These are phyloP conservation scores for Phalacrocorax carbo DNA, from an alignment of 2,113 vertebrate species.

Conservation along the genomic window DNA sequence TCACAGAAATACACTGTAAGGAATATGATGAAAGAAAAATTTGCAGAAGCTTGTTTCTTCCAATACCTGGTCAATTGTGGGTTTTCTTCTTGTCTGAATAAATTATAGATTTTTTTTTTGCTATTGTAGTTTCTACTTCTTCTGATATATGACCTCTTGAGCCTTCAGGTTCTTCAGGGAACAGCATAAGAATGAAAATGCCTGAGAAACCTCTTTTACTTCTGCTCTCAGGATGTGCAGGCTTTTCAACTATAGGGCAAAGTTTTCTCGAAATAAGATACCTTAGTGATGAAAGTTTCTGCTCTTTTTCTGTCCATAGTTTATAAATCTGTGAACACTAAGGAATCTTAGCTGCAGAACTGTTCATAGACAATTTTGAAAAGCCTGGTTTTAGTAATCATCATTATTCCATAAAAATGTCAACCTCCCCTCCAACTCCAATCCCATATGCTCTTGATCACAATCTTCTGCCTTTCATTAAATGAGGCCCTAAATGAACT, in stretches of 20 bases:
- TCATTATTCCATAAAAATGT: conserved; percentile 72
- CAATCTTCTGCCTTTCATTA: conserved; percentile 73
- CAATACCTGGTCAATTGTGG: not conserved
- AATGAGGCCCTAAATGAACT: conserved; percentile 2
- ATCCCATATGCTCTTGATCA: conserved; percentile 67
- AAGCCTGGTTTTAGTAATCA: conserved; percentile 60
- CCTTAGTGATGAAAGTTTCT: conserved; percentile 44
- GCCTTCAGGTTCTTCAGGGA: not conserved
- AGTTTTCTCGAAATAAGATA: conserved; percentile 36
- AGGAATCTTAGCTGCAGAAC: not conserved
- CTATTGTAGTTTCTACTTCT: not conserved
- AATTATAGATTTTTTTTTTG: not conserved
- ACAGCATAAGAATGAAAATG: not conserved
- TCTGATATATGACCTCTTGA: not conserved
- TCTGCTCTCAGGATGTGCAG: not conserved
- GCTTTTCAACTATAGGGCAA: not conserved
- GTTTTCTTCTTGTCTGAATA: not conserved
- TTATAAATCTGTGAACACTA: conserved; percentile 66
- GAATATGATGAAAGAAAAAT: not conserved
- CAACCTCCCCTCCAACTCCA: conserved; percentile 43
- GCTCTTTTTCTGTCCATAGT: conserved; percentile 64
- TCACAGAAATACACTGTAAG: not conserved
- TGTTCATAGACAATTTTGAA: conserved; percentile 16
- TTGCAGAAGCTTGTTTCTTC: not conserved
- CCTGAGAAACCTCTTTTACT: not conserved